Conservation (phyloP, 2,113 vertebrate genomes). For the Engraulis encrasicolus region DNA sequence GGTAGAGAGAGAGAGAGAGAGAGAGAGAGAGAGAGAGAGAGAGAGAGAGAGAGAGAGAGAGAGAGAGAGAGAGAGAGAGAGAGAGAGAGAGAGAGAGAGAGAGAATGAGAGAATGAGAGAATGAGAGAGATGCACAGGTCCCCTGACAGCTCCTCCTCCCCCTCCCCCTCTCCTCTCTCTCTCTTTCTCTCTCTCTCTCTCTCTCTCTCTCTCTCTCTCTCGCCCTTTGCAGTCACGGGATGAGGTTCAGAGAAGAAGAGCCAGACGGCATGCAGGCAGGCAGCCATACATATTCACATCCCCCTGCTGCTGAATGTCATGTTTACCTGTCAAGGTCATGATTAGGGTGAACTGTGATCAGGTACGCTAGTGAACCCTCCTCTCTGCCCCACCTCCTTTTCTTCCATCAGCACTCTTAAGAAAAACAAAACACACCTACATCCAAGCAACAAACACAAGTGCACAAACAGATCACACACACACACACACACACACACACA, state of each 20-base stretch:
- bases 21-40: no score
- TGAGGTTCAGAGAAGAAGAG: constrained; percentile 37
- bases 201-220: background rate
- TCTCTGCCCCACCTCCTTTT: background rate
- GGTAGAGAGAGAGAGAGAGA: no score
- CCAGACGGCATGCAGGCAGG: background rate
- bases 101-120: no score
- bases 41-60: no score
- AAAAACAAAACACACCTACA: constrained; percentile 23
- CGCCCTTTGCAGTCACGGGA: constrained; percentile 59
- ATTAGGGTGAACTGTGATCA: constrained; percentile 69
- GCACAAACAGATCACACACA: constrained; percentile 10
- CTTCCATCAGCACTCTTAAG: constrained; percentile 12
- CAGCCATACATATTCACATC: constrained; percentile 61
- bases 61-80: no score
- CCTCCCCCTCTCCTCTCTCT: background rate
- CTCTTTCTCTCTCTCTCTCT: background rate
- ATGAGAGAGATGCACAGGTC: background rate
- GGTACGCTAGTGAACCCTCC: constrained; percentile 51
- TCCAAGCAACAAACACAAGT: constrained; percentile 1
- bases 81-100: no score
- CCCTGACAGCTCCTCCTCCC: constrained; percentile 61
- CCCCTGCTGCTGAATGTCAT: constrained; percentile 57
- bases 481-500: constrained; percentile 23
- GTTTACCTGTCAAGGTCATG: constrained; percentile 68